Conservation (phyloP, 2,888 invertebrate genomes). For the Hirtodrosophila histrioides region DNA sequence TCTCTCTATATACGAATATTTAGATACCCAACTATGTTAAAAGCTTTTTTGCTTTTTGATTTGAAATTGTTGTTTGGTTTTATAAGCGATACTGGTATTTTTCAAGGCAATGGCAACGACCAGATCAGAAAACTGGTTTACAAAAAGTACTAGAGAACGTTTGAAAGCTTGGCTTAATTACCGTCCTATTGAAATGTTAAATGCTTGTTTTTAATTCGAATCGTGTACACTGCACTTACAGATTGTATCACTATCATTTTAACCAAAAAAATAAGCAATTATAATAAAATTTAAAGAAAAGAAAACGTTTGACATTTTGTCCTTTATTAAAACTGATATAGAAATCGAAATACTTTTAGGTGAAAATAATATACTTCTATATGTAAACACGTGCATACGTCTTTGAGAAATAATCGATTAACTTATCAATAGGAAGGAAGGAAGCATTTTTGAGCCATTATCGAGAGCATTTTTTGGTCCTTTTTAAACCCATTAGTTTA, state of each 20-base stretch:
- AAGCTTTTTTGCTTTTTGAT: conserved; percentile 38
- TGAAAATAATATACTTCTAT: too few relatives aligned
- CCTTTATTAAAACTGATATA: too few relatives aligned
- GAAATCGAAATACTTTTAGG: too few relatives aligned
- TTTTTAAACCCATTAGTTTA: too few relatives aligned
- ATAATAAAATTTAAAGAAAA: too few relatives aligned
- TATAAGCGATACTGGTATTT: conserved; percentile 45
- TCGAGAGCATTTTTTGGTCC: too few relatives aligned
- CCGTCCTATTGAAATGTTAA: conserved; percentile 19
- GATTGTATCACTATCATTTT: conserved; percentile 1
- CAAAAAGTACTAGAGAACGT: conserved; percentile 39
- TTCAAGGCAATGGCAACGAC: conserved; percentile 40
- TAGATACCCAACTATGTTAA: conserved; percentile 1
- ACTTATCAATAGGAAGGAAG: too few relatives aligned
- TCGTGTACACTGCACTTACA: conserved; percentile 17
- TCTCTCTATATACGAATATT: conserved; percentile 7
- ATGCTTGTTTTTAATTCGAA: conserved; percentile 3
- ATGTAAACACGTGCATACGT: too few relatives aligned
- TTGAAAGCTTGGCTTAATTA: conserved; percentile 26
- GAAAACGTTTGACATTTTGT: too few relatives aligned
- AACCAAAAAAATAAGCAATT: background rate
- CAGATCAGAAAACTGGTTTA: conserved; percentile 50
- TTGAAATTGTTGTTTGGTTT: conserved; percentile 24
- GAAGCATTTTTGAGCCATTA: too few relatives aligned
- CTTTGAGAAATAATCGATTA: too few relatives aligned